These are phyloP conservation scores for Electrophaes corylata DNA, from an alignment of 2,888 invertebrate genomes.

Conservation along the genomic window DNA sequence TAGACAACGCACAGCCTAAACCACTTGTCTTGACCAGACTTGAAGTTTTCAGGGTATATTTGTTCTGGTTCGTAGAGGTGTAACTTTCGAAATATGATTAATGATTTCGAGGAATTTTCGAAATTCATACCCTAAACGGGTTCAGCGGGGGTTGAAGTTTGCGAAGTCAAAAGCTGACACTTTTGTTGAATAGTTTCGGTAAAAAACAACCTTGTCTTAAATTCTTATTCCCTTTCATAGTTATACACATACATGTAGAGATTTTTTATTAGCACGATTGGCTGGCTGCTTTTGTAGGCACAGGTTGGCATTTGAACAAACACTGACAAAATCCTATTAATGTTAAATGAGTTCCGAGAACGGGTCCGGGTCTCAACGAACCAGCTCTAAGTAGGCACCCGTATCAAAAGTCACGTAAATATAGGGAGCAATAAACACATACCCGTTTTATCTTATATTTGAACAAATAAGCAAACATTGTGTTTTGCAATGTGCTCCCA, in stretches of 20 bases:
- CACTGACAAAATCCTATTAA: slow-evolving; percentile 45
- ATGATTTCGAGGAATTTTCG: no score
- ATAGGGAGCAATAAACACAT: slow-evolving; percentile 45
- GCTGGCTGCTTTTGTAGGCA: slow-evolving; percentile 14
- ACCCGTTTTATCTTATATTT: slow-evolving; percentile 42
- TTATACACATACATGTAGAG: not conserved
- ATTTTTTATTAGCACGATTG: not conserved
- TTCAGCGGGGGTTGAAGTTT: no score
- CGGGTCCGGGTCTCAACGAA: slow-evolving; percentile 33
- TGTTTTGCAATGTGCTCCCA: slow-evolving; percentile 34
- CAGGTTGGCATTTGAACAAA: slow-evolving; percentile 42
- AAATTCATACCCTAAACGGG: no score
- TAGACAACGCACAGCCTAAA: no score
- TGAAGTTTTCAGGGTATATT: no score
- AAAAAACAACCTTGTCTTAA: no score
- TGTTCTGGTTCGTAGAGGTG: no score
- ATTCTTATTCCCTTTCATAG: no score
- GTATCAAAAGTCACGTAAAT: slow-evolving; percentile 50
- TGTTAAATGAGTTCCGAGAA: slow-evolving; percentile 43
- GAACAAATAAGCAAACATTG: slow-evolving; percentile 45
- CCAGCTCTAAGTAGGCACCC: slow-evolving; percentile 45
- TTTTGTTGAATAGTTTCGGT: no score
- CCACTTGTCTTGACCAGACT: no score
- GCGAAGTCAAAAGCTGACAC: no score
- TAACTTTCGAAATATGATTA: no score